A percentile compares a stretch with the other conserved stretches of the same genome.
phyloP scores from a whole-genome alignment of 1,140 invertebrate species.

The Propsilocerus akamusi region DNA sequence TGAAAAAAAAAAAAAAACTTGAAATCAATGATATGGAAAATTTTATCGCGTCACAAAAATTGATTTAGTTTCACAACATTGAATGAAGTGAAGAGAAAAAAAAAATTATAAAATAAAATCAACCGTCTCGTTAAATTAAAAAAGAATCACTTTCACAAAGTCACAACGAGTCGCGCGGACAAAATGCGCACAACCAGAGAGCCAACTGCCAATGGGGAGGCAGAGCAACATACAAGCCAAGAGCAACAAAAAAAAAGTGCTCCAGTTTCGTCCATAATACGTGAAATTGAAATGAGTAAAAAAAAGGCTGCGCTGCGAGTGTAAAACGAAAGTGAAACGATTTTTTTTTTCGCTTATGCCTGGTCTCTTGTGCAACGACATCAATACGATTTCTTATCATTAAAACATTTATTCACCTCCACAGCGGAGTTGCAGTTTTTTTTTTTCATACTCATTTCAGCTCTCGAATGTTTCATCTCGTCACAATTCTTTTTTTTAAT shows the following conservation, averaged over 20 bases:
- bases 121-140: constrained; percentile 2
- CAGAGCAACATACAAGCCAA: too few species aligned
- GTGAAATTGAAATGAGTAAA: neutral
- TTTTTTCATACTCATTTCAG: too few species aligned
- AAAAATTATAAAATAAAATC: neutral
- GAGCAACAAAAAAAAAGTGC: constrained; percentile 1
- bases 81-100: too few species aligned
- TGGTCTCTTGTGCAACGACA: too few species aligned
- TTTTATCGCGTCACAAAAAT: constrained; percentile 2
- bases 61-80: constrained; percentile 3
- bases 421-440: too few species aligned
- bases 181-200: too few species aligned
- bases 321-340: constrained; percentile 1
- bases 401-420: neutral
- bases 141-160: constrained; percentile 3
- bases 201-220: too few species aligned
- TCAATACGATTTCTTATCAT: too few species aligned
- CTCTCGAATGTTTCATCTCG: too few species aligned
- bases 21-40: constrained; percentile 2
- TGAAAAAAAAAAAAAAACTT: neutral
- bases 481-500: too few species aligned
- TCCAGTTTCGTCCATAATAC: neutral
- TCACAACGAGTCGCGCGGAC: neutral
- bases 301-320: neutral
- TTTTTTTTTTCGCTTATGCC: neutral